These are phyloP conservation scores for Chloroceryle amazona DNA, from an alignment of 2,797 vertebrate species.

Conservation along the genomic window DNA sequence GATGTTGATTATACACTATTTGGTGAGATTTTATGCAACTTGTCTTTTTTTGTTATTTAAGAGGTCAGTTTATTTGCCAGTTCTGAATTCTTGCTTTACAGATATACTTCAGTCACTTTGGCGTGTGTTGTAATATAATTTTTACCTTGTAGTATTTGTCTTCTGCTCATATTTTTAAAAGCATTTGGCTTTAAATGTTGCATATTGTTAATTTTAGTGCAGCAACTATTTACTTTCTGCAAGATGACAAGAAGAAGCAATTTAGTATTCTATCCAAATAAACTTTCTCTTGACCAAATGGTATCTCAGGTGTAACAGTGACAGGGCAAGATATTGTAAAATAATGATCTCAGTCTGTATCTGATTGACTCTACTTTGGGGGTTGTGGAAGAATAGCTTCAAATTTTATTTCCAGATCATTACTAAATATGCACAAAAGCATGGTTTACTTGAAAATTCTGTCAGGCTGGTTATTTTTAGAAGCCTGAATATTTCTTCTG, in stretches of 20 bases:
- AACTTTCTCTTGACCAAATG: background rate
- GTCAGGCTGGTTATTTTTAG: background rate
- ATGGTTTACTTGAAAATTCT: background rate
- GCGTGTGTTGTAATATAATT: background rate
- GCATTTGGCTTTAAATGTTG: background rate
- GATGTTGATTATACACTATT: slow-evolving; percentile 99
- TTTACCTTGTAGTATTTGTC: background rate
- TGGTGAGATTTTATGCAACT: slow-evolving; percentile 83
- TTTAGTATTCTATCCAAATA: background rate
- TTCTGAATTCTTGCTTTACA: background rate
- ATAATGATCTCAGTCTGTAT: background rate
- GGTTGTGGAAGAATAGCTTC: background rate
- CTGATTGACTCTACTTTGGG: background rate
- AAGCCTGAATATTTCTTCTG: background rate
- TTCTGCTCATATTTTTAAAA: background rate
- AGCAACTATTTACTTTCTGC: background rate
- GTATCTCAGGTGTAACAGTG: background rate
- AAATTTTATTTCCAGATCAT: background rate
- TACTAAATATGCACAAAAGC: background rate
- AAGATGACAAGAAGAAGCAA: background rate
- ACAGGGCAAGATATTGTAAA: background rate
- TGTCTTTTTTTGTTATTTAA: background rate
- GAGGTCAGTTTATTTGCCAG: background rate
- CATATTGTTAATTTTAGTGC: background rate
- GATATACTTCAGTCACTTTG: background rate